phyloP scores from a whole-genome alignment of 2,797 vertebrate genomes.

The Austrolebias charrua region DNA sequence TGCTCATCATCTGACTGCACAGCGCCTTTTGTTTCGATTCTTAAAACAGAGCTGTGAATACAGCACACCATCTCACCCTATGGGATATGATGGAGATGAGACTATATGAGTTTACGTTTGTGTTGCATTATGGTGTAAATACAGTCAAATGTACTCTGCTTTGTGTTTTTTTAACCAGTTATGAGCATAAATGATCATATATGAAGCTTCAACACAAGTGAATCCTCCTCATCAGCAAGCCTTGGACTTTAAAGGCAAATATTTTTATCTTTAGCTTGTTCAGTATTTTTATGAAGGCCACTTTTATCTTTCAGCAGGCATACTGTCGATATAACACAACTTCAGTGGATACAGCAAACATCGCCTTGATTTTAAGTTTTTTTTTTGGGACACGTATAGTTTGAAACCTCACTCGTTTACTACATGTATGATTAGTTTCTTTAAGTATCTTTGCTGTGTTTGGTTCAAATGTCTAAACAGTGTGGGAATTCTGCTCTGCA shows the following conservation, averaged over 20 bases:
- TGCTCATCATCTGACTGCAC: conserved; percentile 53
- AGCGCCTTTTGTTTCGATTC: conserved; percentile 51
- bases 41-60: conserved; percentile 38
- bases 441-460: too few species aligned
- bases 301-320: conserved; percentile 30
- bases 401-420: conserved; percentile 6
- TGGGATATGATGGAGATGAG: conserved; percentile 33
- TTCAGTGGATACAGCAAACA: conserved; percentile 45
- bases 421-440: too few species aligned
- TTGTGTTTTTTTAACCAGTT: conserved; percentile 11
- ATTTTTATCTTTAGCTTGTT: conserved; percentile 53
- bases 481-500: too few species aligned
- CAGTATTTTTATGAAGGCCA: conserved; percentile 21
- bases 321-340: neutral
- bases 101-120: conserved; percentile 17
- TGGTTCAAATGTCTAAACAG: too few species aligned
- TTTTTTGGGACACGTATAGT: conserved; percentile 18
- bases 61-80: conserved; percentile 28
- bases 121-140: conserved; percentile 60
- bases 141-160: conserved; percentile 65
- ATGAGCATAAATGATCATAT: conserved; percentile 37
- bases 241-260: conserved; percentile 30
- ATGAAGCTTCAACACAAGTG: conserved; percentile 44
- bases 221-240: conserved; percentile 54
- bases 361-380: conserved; percentile 37